These are phyloP conservation scores for Lasioglossum baleicum DNA, from an alignment of 1,140 invertebrate genomes.

Conservation along the genomic window DNA sequence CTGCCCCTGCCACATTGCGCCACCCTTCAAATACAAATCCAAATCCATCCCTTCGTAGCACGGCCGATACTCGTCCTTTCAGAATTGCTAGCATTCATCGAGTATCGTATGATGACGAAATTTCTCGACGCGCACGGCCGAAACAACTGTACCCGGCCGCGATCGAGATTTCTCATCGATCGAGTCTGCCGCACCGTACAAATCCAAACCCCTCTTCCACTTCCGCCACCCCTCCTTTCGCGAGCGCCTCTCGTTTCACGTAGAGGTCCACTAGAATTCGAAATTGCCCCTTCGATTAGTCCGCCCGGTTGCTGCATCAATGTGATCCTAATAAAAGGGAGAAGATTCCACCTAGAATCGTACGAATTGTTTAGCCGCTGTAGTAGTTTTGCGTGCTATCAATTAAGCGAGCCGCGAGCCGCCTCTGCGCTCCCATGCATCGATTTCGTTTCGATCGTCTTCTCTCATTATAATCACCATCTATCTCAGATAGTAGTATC, in stretches of 20 bases:
- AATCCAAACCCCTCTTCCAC: background rate
- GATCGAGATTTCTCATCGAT: constrained; percentile 60
- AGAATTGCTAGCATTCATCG: constrained; percentile 65
- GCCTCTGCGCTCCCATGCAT: background rate
- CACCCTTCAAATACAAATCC: constrained; percentile 79
- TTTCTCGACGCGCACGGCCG: constrained; percentile 56
- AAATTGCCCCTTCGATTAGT: constrained; percentile 29
- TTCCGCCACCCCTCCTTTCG: background rate
- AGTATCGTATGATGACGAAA: constrained; percentile 54
- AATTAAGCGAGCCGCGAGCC: background rate
- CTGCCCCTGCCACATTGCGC: constrained; percentile 55
- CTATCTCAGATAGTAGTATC: too few species aligned
- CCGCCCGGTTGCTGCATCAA: constrained; percentile 15
- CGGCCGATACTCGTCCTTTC: constrained; percentile 60
- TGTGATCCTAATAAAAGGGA: constrained; percentile 31
- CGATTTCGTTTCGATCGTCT: background rate
- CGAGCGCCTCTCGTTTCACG: constrained; percentile 45
- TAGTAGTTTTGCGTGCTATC: background rate
- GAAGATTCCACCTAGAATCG: constrained; percentile 39
- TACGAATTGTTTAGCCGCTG: constrained; percentile 27
- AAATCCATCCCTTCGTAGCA: constrained; percentile 72
- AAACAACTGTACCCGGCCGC: constrained; percentile 45
- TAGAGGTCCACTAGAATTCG: constrained; percentile 35
- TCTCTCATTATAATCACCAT: too few species aligned
- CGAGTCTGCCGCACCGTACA: constrained; percentile 6